Conservation (phyloP, 2,797 vertebrate genomes). For the Enteromius unitaeniatus region DNA sequence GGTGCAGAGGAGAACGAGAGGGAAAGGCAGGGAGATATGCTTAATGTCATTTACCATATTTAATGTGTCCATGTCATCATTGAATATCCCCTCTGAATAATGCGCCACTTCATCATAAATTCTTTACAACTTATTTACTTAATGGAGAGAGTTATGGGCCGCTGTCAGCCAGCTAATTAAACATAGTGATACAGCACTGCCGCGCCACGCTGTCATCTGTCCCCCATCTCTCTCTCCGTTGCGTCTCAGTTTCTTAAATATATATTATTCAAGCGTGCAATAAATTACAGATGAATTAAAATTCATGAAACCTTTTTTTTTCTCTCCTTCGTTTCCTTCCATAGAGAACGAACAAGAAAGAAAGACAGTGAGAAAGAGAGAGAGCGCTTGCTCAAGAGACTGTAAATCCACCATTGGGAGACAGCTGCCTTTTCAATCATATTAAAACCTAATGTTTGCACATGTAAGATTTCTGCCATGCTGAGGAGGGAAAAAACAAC, state of each 20-base stretch:
- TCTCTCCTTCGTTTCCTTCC: slow-evolving; percentile 64
- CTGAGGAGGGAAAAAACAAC: slow-evolving; percentile 4
- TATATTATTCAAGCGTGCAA: slow-evolving; percentile 78
- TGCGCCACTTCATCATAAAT: slow-evolving; percentile 98
- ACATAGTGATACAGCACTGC: slow-evolving; percentile 89
- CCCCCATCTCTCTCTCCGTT: slow-evolving; percentile 54
- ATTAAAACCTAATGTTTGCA: slow-evolving; percentile 69
- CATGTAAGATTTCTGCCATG: slow-evolving; percentile 58
- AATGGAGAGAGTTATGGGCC: slow-evolving; percentile 95
- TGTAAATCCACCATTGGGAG: slow-evolving; percentile 71
- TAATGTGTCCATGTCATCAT: slow-evolving; percentile 98
- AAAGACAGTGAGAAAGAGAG: slow-evolving; percentile 57
- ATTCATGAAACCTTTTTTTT: slow-evolving; percentile 77
- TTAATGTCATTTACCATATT: slow-evolving; percentile 98
- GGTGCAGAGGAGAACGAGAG: slow-evolving; percentile 58
- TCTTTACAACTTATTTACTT: slow-evolving; percentile 98
- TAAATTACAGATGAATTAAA: slow-evolving; percentile 80
- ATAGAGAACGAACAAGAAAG: slow-evolving; percentile 59
- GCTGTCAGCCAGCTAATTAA: slow-evolving; percentile 91
- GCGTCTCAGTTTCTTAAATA: slow-evolving; percentile 77
- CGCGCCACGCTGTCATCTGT: slow-evolving; percentile 77
- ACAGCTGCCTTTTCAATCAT: slow-evolving; percentile 70
- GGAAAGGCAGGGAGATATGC: slow-evolving; percentile 47
- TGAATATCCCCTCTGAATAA: slow-evolving; percentile 93
- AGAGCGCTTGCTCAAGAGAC: slow-evolving; percentile 65